Evolutionary conservation across 2,888 invertebrate species (phyloP), one percentile per base, ranked within the genome.

Genomic region (Eupeodes latifasciatus): DNA sequence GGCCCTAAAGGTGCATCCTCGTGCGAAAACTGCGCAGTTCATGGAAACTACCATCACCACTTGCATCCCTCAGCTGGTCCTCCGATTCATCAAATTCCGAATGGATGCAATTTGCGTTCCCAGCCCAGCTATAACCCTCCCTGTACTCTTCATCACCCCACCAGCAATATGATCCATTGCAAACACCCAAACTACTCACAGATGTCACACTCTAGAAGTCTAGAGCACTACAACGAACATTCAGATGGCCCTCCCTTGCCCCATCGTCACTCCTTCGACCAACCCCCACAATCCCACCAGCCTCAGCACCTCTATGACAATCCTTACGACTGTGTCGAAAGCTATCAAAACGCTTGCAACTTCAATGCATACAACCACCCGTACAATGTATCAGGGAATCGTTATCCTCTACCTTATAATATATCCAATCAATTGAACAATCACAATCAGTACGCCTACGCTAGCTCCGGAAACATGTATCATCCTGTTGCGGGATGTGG

Each of bases 211-310:
- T 94, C 94, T 4, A 93, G 93, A 83, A 93, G 93, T 82, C 86
- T 94, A 75, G 94, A 94, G 11, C 93, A 94, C 78, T 94, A 94
- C 90, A 93, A 92, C 87, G 93, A 92, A 74, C 92, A 92, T 67
- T 91, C 91, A 44, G 89, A 85, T 36, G 89, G 90, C 0, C 84
- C 85, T 16, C 85, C 86, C 12, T 83, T 93, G 80, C 92, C 93
- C 5, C 93, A 93, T 89, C 92, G 94, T 1, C 93, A 93, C 84
- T 94, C 94, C 1, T 93, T 94, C 62, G 94, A 94, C 90, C 93
- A 94, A 84, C 93, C 93, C 55, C 92, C 92, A 57, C 90, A 90
- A 44, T 89, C 88, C 16, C 91, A 90, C 14, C 90, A 90, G 49
- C 81, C 85, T 4, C 89, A 80, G 53, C 87, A 93, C 77, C 85